Conservation (phyloP, 2,113 vertebrate genomes). For the Catharus fuscescens region DNA sequence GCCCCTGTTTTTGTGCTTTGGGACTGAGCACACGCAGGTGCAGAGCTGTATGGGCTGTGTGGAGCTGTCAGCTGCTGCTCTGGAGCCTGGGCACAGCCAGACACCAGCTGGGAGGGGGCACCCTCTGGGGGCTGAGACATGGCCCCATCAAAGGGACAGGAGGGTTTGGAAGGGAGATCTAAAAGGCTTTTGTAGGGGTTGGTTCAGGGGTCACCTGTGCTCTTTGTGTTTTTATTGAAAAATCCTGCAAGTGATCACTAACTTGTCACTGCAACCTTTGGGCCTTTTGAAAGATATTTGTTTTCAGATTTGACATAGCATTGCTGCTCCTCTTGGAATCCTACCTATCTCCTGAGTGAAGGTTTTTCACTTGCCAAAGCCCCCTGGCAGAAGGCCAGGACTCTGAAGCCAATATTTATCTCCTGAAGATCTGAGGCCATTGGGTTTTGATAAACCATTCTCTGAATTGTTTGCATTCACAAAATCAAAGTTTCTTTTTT, state of each 20-base stretch:
- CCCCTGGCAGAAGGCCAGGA: not conserved
- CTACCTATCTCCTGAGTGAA: not conserved
- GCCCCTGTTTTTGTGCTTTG: not conserved
- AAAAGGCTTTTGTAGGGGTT: not conserved
- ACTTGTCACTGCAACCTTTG: not conserved
- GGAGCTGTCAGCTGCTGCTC: not conserved
- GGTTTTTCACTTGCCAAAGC: not conserved
- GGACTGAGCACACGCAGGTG: not conserved
- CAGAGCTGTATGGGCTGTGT: not conserved
- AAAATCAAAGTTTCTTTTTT: not conserved
- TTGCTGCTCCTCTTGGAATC: not conserved
- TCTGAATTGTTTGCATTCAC: not conserved
- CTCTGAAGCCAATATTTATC: not conserved
- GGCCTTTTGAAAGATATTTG: not conserved
- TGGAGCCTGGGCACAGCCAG: not conserved
- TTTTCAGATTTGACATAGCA: not conserved
- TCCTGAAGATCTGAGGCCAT: not conserved
- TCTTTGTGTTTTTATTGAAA: not conserved
- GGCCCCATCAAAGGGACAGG: fast-evolving
- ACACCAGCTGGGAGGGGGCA: not conserved
- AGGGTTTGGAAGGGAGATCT: not conserved
- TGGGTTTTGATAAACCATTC: not conserved
- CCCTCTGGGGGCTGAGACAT: not conserved
- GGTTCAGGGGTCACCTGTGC: not conserved
- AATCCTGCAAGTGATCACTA: not conserved